phyloP scores from a whole-genome alignment of 2,113 vertebrate genomes.

The Reinhardtius hippoglossoides region DNA sequence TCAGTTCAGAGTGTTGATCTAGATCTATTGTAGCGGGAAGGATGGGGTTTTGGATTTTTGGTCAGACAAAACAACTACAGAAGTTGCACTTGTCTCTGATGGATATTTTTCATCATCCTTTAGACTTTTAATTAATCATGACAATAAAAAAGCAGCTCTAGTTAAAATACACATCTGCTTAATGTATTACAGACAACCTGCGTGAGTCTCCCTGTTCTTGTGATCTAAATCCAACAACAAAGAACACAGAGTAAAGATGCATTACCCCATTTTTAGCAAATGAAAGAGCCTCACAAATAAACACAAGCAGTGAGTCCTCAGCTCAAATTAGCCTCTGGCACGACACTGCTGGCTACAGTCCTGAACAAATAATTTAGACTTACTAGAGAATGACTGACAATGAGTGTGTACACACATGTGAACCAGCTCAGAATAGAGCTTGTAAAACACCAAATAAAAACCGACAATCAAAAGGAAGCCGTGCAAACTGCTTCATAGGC shows the following conservation, averaged over 20 bases:
- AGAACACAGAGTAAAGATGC: neutral
- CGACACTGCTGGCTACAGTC: constrained; percentile 10
- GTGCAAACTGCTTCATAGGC: neutral
- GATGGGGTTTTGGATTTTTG: neutral
- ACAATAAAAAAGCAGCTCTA: too few relatives aligned
- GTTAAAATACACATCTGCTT: neutral
- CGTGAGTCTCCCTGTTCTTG: neutral
- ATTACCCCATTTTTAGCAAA: constrained; percentile 9
- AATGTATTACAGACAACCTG: neutral
- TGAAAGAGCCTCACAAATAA: constrained; percentile 11
- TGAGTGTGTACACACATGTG: constrained; percentile 9
- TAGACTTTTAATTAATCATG: neutral
- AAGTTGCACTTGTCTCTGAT: neutral
- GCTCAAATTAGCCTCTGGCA: constrained; percentile 26
- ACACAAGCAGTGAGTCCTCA: constrained; percentile 10
- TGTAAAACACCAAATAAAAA: constrained; percentile 25
- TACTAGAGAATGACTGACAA: constrained; percentile 27
- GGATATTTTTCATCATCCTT: neutral
- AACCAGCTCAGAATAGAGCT: constrained; percentile 24
- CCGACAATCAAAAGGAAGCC: neutral
- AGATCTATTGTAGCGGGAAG: neutral
- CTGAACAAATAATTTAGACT: constrained; percentile 51
- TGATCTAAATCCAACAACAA: constrained; percentile 6
- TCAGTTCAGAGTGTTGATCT: neutral
- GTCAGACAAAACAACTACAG: neutral